Evolutionary conservation across 2,113 vertebrate species (phyloP).

Genomic region (Chionodraco myersi): DNA sequence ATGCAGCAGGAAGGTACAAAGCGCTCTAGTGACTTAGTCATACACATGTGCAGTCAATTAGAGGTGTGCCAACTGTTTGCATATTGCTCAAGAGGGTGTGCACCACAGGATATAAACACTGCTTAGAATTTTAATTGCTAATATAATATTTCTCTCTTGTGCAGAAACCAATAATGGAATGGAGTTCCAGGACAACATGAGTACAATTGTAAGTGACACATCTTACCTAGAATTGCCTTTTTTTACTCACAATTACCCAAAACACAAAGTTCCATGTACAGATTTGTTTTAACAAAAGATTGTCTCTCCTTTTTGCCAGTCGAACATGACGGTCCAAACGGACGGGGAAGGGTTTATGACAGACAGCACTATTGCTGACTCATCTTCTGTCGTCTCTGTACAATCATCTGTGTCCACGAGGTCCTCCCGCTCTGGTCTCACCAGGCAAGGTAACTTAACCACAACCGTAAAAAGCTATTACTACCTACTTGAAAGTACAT

Average conservation of each 20-base stretch:
- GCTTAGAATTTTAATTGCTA: not conserved
- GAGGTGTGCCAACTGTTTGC: not conserved
- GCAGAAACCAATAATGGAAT: constrained; percentile 87
- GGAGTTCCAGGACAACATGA: constrained; percentile 90
- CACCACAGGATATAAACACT: not conserved
- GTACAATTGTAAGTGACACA: constrained; percentile 78
- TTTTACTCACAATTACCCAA: not conserved
- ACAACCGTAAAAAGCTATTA: constrained; percentile 1
- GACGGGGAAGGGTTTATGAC: constrained; percentile 83
- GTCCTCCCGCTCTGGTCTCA: constrained; percentile 83
- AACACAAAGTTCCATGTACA: not conserved
- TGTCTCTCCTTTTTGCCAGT: constrained; percentile 76
- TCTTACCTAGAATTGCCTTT: not conserved
- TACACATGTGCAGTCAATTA: constrained; percentile 5
- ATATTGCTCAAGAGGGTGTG: constrained; percentile 24
- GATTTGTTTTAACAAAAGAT: not conserved
- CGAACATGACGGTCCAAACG: constrained; percentile 76
- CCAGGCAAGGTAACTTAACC: constrained; percentile 80
- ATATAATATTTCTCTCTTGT: constrained; percentile 47
- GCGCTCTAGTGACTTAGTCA: not conserved
- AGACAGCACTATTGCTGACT: constrained; percentile 81
- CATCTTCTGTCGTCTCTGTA: constrained; percentile 74
- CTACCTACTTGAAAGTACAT: not conserved
- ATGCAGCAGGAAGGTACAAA: constrained; percentile 91
- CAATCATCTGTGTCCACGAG: constrained; percentile 76